phyloP scores from a whole-genome alignment of 2,797 vertebrate species.

The Holocentrus rufus region DNA sequence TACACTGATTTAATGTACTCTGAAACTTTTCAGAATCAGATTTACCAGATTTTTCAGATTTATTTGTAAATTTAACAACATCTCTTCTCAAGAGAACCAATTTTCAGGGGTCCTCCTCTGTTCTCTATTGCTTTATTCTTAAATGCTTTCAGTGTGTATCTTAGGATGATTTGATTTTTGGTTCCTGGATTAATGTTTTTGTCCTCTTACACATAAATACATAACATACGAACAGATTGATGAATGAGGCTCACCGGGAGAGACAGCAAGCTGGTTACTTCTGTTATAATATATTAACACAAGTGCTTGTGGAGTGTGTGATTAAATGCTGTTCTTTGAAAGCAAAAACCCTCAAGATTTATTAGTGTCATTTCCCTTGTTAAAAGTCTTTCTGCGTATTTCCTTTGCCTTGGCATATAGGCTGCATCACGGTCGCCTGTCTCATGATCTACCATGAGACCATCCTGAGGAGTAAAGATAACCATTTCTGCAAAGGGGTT shows the following conservation, averaged over 20 bases:
- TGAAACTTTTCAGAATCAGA: too few species aligned
- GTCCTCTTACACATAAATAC: too few species aligned
- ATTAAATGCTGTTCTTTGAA: background rate
- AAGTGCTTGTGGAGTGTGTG: background rate
- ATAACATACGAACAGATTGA: slow-evolving; percentile 7
- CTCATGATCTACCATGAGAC: background rate
- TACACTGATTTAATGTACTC: too few species aligned
- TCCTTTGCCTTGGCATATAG: background rate
- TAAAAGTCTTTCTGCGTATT: background rate
- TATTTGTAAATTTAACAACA: too few species aligned
- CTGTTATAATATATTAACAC: background rate
- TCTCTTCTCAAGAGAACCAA: too few species aligned
- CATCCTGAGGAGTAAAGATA: background rate
- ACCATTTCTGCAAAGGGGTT: background rate
- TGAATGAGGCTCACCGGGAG: slow-evolving; percentile 1
- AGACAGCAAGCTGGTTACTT: background rate
- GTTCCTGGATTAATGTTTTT: too few species aligned
- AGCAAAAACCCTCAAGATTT: background rate
- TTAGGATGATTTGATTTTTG: too few species aligned
- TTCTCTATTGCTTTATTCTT: too few species aligned
- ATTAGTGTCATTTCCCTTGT: background rate
- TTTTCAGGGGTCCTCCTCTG: too few species aligned
- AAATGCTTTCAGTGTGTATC: too few species aligned
- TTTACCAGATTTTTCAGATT: too few species aligned
- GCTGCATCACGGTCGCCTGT: background rate